These are phyloP conservation scores for Troides aeacus DNA, from an alignment of 2,888 invertebrate genomes.

Conservation along the genomic window DNA sequence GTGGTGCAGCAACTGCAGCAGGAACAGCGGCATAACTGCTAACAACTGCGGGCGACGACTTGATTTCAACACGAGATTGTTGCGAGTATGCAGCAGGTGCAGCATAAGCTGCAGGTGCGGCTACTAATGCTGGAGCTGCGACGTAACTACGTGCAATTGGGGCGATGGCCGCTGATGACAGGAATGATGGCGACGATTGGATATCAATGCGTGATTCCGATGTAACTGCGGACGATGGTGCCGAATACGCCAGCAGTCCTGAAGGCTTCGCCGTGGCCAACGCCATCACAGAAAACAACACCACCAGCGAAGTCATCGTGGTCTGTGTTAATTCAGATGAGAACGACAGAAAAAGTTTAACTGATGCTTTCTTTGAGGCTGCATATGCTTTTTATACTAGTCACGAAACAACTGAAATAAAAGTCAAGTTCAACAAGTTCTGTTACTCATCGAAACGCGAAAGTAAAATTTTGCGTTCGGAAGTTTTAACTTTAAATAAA, in stretches of 20 bases:
- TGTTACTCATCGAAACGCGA: constrained; percentile 46
- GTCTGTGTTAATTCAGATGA: constrained; percentile 78
- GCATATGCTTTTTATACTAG: constrained; percentile 60
- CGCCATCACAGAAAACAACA: constrained; percentile 82
- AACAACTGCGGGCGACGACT: constrained; percentile 10
- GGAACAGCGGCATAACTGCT: constrained; percentile 39
- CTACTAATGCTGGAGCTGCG: constrained; percentile 37
- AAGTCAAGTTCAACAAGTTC: constrained; percentile 63
- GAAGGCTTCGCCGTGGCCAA: constrained; percentile 55
- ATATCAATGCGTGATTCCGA: constrained; percentile 61
- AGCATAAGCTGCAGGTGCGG: constrained; percentile 41
- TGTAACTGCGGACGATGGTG: constrained; percentile 44
- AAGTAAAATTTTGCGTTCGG: constrained; percentile 33
- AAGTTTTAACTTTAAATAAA: constrained; percentile 3
- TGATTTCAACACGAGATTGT: constrained; percentile 35
- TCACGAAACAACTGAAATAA: constrained; percentile 51
- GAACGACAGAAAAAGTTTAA: constrained; percentile 56
- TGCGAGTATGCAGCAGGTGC: constrained; percentile 49
- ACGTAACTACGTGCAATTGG: constrained; percentile 27
- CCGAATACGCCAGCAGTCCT: constrained; percentile 40
- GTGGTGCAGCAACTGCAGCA: constrained; percentile 40
- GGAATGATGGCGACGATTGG: constrained; percentile 45
- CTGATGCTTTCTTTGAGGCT: constrained; percentile 68
- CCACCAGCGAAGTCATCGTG: constrained; percentile 82
- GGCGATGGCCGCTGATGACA: constrained; percentile 51